phyloP scores from a whole-genome alignment of 2,113 vertebrate genomes.

The Myxocyprinus asiaticus region DNA sequence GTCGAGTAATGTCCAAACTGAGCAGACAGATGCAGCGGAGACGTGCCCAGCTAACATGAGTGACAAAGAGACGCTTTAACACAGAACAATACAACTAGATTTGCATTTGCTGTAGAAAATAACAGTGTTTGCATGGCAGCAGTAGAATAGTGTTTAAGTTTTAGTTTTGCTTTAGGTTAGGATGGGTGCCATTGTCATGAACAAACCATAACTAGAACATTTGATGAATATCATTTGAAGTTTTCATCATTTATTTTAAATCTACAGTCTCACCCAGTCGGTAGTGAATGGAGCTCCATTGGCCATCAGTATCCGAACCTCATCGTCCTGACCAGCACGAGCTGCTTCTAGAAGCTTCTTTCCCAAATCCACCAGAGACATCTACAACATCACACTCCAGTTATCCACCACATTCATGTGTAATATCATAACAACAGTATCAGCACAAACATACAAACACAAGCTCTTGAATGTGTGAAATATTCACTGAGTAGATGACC shows the following conservation, averaged over 20 bases:
- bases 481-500: too few species aligned
- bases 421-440: too few species aligned
- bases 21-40: slow-evolving; percentile 86
- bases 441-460: too few species aligned
- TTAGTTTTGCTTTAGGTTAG: too few species aligned
- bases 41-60: slow-evolving; percentile 80
- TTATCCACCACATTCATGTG: not conserved
- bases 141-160: too few species aligned
- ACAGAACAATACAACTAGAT: too few species aligned
- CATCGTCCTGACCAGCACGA: slow-evolving; percentile 86
- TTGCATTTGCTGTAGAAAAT: too few species aligned
- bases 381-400: slow-evolving; percentile 29
- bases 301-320: slow-evolving; percentile 90
- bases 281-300: slow-evolving; percentile 91
- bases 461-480: too few species aligned
- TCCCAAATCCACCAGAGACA: slow-evolving; percentile 63
- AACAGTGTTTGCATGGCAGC: too few species aligned
- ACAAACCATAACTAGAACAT: not conserved
- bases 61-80: not conserved
- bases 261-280: slow-evolving; percentile 79
- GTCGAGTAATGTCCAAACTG: slow-evolving; percentile 88
- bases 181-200: too few species aligned
- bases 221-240: not conserved
- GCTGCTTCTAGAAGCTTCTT: slow-evolving; percentile 91
- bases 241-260: too few species aligned